Conservation (phyloP, 2,797 vertebrate species). For the Nasua narica region DNA sequence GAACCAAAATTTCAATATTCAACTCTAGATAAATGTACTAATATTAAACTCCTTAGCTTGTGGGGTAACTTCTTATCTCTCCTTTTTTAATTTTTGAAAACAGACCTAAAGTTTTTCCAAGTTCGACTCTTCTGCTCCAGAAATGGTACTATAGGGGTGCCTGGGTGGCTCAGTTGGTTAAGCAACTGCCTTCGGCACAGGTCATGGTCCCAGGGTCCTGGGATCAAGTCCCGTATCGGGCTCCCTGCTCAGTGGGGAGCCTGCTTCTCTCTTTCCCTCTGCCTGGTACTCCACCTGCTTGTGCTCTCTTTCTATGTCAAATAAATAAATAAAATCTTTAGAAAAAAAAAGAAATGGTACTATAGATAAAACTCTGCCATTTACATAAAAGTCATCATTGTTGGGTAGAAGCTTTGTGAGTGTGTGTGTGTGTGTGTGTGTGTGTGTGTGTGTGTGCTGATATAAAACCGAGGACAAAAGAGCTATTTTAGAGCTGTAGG, state of each 20-base stretch:
- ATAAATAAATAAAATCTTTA: too few species aligned
- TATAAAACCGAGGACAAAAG: not conserved
- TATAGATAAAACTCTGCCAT: not conserved
- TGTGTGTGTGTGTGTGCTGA: too few species aligned
- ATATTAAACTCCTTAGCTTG: not conserved
- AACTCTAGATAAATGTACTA: not conserved
- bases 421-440: not conserved
- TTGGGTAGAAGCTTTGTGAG: not conserved
- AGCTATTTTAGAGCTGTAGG: not conserved
- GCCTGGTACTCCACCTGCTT: too few species aligned
- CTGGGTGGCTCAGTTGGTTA: too few species aligned
- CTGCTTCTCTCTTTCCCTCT: too few species aligned
- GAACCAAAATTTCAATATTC: not conserved
- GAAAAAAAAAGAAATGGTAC: not conserved
- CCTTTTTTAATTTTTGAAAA: slow-evolving; percentile 24
- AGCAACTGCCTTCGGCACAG: too few species aligned
- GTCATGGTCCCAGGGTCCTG: too few species aligned
- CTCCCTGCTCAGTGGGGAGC: too few species aligned
- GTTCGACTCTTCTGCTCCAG: not conserved
- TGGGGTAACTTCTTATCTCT: not conserved
- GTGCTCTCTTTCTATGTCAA: too few species aligned
- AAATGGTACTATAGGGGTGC: not conserved
- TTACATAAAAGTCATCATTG: not conserved
- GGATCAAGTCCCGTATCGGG: too few species aligned
- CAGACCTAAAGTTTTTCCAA: not conserved